Base-by-base conservation (phyloP, 2,797 vertebrate genomes). In the Dendrocincla tyrannina region DNA sequence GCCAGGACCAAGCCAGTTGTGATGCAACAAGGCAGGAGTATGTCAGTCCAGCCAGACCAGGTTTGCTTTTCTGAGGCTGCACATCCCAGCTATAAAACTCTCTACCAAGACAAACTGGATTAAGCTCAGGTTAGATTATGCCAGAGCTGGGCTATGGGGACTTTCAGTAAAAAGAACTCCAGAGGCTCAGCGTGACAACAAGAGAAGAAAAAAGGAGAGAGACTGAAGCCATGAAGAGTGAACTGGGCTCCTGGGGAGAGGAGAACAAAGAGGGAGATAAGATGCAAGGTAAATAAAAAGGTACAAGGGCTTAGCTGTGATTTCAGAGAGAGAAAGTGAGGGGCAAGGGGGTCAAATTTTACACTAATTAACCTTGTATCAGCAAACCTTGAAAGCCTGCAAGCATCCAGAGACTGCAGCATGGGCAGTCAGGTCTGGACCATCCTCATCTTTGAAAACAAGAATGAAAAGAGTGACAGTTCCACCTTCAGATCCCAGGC, bases 211-310 rank as follows among this genome's bases (percentile, higher is more conserved):
- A 91, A 86, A 58, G 60, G 35, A 75, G 53, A 69, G 59, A 56
- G 66, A 11, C 33, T 37, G 46, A 74, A 69, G 62, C 27, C 41
- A 5, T 11, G 23, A 18, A 32, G 73, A 76, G 58, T 88, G 16
- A 90, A 9, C 58, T 11, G 52, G 6, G 50, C 41, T 70, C 85
- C 75, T 20, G 37, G 63, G 24, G 88, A 95, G 85, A 68, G 35
- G 11, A 47, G 62, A 66, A 93, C 67, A 95, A 90, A 78, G 50
- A 56, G 10, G 81, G 59, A 91, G 33, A 82, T 78, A 70, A 95
- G 25, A 79, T 30, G 84, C 32, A 85, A 91, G 79, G 88, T 90
- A 96, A 97, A 94, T 80, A 87, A 84, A 88, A 79, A 74, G 55
- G 59, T 63, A 78, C 44, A 37, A 92, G 44, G 24, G 33, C 60